Evolutionary conservation across 2,888 invertebrate genomes (phyloP), one percentile per base, ranked within the genome.

Genomic region (Aphidoletes aphidimyza): DNA sequence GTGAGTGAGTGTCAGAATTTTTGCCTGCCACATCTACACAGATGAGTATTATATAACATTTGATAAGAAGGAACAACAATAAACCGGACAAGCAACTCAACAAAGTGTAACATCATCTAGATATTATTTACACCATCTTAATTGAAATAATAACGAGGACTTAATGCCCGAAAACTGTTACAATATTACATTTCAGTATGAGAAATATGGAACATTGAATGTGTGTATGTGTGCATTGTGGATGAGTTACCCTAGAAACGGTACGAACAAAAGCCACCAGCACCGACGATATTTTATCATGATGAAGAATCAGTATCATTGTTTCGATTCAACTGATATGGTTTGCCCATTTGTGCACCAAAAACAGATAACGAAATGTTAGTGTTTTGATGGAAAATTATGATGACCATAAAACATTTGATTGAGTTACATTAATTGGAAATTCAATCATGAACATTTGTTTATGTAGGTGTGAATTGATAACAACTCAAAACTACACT

Each of bases 121-220:
- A 54, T 54, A 54, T 54, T 54, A 26, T 54, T 54, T 54, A 54
- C 54, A 54, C 11, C 54, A 54, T 54, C 54, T 78, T 78, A n/a
- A 78, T 36, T 78, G 78, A 78, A 78, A 78, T 78, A 36, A 36
- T 78, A 78, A 78, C 11, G 78, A 6, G 42, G 37, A 78, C 78
- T 78, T 34, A 36, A 78, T 36, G 37, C 36, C 34, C 36, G 78
- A 78, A 78, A 54, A 54, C n/a, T 54, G 54, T 22, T 36, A 78
- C 78, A 78, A n/a, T 78, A 78, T 78, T 78, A 36, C 5, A 36
- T 78, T 78, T 36, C 78, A 78, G n/a, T n/a, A n/a, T n/a, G n/a
- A n/a, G 37, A 30, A 30, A 69, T 3, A 36, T 11, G n/a, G 54
- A 54, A 54, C 22, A 26, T 19, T 8, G 26, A 19, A 36, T 8